These are phyloP conservation scores for Rhea pennata DNA, from an alignment of 2,113 vertebrate genomes.

Conservation along the genomic window DNA sequence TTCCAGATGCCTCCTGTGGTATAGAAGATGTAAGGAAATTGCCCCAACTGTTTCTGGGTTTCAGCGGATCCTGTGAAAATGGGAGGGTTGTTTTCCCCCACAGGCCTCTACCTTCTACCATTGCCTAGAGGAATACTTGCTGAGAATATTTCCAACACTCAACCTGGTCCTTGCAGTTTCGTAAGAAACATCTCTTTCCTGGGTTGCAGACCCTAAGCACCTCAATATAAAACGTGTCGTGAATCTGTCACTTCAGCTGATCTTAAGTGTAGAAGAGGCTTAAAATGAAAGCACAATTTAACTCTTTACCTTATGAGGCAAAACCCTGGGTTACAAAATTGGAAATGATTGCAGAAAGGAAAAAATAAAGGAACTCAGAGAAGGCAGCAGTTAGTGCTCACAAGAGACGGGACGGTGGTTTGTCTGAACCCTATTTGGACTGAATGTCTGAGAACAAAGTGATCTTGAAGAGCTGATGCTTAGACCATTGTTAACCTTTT, in stretches of 20 bases:
- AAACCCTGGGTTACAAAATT: background rate
- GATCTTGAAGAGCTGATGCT: background rate
- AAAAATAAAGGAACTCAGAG: background rate
- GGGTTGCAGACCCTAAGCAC: background rate
- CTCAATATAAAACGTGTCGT: background rate
- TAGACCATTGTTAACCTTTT: conserved; percentile 35
- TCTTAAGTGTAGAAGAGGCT: background rate
- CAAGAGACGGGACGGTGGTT: background rate
- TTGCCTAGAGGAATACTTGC: fast-evolving
- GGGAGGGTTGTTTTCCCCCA: background rate
- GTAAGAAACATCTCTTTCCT: background rate
- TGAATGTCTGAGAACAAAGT: conserved; percentile 28
- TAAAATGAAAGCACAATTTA: background rate
- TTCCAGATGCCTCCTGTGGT: background rate
- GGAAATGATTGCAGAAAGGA: background rate
- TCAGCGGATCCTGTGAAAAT: background rate
- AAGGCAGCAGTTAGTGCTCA: background rate
- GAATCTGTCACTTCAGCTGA: background rate
- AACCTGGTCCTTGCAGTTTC: background rate
- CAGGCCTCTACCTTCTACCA: background rate
- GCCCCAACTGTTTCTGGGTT: background rate
- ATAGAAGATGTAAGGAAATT: background rate
- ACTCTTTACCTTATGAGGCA: background rate
- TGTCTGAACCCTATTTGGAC: conserved; percentile 29
- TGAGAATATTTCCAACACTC: background rate